Evolutionary conservation across 2,113 vertebrate species (phyloP).

Genomic region (Megaleporinus macrocephalus): DNA sequence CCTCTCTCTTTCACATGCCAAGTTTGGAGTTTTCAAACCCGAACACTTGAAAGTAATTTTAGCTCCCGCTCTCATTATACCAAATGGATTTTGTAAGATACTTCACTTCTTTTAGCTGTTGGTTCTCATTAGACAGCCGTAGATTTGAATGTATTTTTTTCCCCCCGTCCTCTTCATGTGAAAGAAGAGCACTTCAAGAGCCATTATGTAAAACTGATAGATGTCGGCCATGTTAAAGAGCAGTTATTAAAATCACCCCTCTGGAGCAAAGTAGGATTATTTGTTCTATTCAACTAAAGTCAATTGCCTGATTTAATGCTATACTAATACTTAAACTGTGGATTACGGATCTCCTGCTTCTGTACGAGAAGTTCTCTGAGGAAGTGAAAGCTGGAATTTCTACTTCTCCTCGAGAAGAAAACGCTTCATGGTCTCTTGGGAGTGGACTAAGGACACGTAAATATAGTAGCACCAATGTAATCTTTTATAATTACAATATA

Average conservation of each 20-base stretch:
- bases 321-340: conserved; percentile 52
- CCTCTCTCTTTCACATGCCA: conserved; percentile 49
- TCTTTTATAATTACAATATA: too few relatives aligned
- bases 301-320: conserved; percentile 47
- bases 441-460: too few relatives aligned
- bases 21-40: conserved; percentile 57
- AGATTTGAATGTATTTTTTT: conserved; percentile 43
- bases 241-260: conserved; percentile 62
- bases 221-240: conserved; percentile 56
- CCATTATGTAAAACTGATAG: conserved; percentile 66
- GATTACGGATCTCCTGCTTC: conserved; percentile 21
- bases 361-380: conserved; percentile 21
- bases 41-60: conserved; percentile 65
- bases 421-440: not conserved
- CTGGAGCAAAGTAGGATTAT: conserved; percentile 59
- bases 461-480: too few relatives aligned
- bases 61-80: conserved; percentile 60
- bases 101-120: conserved; percentile 61
- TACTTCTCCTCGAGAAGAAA: not conserved
- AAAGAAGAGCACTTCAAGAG: conserved; percentile 57
- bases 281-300: conserved; percentile 49
- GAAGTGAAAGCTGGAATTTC: not conserved
- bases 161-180: conserved; percentile 5
- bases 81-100: conserved; percentile 65
- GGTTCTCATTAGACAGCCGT: conserved; percentile 60